These are phyloP conservation scores for Drosophila cardini DNA, from an alignment of 1,140 invertebrate species.

Conservation along the genomic window DNA sequence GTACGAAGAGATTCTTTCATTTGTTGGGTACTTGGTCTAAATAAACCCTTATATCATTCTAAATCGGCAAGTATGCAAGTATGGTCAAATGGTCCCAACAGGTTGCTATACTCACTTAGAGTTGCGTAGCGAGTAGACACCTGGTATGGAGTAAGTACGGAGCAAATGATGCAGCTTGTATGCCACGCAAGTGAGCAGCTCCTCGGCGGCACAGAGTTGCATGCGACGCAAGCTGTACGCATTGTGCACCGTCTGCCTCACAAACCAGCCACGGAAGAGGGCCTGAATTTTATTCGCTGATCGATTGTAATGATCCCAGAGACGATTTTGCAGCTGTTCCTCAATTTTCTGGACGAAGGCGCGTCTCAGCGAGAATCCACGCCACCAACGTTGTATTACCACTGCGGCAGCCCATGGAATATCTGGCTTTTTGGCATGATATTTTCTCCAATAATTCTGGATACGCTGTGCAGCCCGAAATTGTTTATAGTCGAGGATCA, in stretches of 20 bases:
- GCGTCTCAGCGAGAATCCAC: conserved; percentile 41
- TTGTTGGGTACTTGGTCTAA: too few species aligned
- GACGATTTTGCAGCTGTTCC: conserved; percentile 40
- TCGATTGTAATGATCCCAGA: conserved; percentile 5
- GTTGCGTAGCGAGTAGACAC: conserved; percentile 73
- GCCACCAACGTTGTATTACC: conserved; percentile 70
- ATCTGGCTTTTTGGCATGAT: not conserved
- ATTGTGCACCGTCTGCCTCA: conserved; percentile 59
- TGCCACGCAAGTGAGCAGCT: conserved; percentile 73
- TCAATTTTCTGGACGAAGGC: conserved; percentile 29
- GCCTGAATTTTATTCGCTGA: conserved; percentile 73
- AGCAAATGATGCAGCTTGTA: conserved; percentile 76
- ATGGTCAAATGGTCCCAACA: too few species aligned
- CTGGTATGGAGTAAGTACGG: conserved; percentile 73
- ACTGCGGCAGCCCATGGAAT: conserved; percentile 38
- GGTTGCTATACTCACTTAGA: conserved; percentile 51
- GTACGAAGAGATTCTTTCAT: too few species aligned
- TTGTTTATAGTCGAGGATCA: conserved; percentile 64
- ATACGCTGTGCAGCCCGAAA: conserved; percentile 65
- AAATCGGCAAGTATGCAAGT: too few species aligned
- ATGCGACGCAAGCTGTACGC: conserved; percentile 31
- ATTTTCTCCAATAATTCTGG: conserved; percentile 46
- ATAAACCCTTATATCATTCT: too few species aligned
- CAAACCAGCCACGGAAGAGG: conserved; percentile 65
- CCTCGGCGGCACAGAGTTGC: conserved; percentile 68